A percentile compares a stretch with the other conserved stretches of the same genome.
phyloP scores from a whole-genome alignment of 2,797 vertebrate species.

The Ceryle rudis region DNA sequence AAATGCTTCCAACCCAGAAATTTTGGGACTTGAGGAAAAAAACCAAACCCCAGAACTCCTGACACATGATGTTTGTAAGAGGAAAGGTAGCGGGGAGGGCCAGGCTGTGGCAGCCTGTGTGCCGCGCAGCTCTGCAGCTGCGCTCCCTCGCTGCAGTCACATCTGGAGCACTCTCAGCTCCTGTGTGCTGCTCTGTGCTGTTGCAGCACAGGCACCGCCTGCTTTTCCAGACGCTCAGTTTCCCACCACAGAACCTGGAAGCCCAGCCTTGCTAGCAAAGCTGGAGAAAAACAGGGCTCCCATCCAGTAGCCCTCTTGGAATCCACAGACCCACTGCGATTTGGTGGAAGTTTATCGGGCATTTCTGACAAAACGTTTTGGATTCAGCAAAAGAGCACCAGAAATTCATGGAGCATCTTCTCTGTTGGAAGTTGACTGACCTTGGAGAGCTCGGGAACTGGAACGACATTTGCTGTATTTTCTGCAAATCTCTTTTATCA shows the following conservation, averaged over 20 bases:
- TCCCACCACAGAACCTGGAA: neutral
- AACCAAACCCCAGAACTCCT: neutral
- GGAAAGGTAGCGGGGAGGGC: neutral
- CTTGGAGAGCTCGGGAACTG: neutral
- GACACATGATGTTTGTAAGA: neutral
- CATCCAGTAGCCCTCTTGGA: neutral
- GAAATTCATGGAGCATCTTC: neutral
- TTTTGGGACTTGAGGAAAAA: neutral
- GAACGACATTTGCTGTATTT: neutral
- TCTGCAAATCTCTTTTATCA: neutral
- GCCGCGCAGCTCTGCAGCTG: neutral
- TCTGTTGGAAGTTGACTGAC: neutral
- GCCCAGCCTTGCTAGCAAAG: neutral
- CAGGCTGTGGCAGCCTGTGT: neutral
- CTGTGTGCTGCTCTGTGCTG: neutral
- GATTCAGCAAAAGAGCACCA: neutral
- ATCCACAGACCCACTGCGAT: fast-evolving
- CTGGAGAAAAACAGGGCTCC: neutral
- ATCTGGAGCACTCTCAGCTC: neutral
- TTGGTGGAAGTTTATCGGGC: neutral
- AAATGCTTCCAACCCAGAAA: neutral
- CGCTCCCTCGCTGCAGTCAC: fast-evolving
- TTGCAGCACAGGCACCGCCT: neutral
- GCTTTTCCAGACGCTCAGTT: neutral
- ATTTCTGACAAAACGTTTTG: neutral